Evolutionary conservation across 1,140 invertebrate genomes (phyloP), one percentile per base, ranked within the genome.

Genomic region (Monochamus saltuarius): DNA sequence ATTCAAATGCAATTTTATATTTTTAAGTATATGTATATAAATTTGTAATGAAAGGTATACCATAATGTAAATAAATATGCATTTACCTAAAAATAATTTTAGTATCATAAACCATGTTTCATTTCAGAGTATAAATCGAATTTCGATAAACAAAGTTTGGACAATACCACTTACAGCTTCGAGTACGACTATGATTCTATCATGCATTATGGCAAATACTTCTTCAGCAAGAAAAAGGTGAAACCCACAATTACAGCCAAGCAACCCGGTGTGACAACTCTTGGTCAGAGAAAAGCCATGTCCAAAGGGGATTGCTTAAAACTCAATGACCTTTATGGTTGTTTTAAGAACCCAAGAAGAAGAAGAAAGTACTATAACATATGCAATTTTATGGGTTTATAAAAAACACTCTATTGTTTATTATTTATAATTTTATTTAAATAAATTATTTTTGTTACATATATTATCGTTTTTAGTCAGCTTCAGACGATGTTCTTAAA

Each of bases 131-230:
- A 81, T 63, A 70, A 79, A 56, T 76, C 78, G 10, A 82, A 87
- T 75, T 82, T 88, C 74, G 77, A 84, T 63, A 83, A 89, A 75
- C 78, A 85, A 65, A 82, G 81, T 64, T 71, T 79, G 58, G 81
- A 78, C 40, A 86, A 87, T 67, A 85, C 84, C 16, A 83, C 84
- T 0, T 83, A 83, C 64, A 80, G 76, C 51, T 87, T 83, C 72
- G 84, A 87, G 60, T 89, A 89, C 65, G 87, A 89, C 68, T 89
- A 85, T 67, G 82, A 87, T 52, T 87, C 85, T 35, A 87, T 89
- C 37, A 89, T 89, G 87, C 87, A 89, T 70, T 89, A 89, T 66
- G 87, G 87, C 3, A 80, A 78, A 56, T 78, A 81, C 68, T 84
- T 79, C 73, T 85, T 76, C 70, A 84, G 80, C 66, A 78, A 77